Percentiles rank a stretch among this genome's conserved stretches.
Conservation (phyloP, 2,113 vertebrate genomes). For the Anoura caudifer region DNA sequence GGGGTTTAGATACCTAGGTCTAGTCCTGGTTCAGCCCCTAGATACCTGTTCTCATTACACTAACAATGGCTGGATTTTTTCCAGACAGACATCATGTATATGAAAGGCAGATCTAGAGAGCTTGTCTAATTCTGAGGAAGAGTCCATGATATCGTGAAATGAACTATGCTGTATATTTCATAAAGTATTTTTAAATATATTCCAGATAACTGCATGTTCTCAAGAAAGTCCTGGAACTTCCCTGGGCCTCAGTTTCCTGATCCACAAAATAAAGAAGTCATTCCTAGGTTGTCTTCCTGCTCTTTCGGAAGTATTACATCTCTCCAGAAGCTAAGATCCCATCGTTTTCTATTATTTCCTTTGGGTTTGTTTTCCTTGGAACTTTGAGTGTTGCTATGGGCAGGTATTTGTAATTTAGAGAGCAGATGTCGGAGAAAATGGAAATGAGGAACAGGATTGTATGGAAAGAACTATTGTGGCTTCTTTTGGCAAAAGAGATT, state of each 20-base stretch:
- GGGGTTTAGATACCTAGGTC: neutral
- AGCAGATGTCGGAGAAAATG: conserved; percentile 50
- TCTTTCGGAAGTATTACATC: neutral
- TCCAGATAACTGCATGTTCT: neutral
- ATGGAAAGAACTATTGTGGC: conserved; percentile 20
- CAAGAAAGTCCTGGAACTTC: neutral
- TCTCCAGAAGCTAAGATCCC: neutral
- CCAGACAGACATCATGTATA: too few species aligned
- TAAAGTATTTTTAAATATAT: too few species aligned
- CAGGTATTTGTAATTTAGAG: conserved; percentile 30
- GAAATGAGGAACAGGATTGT: neutral
- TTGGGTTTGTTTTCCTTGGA: conserved; percentile 24
- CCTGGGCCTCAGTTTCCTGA: neutral
- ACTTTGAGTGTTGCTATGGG: neutral
- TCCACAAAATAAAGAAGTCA: neutral
- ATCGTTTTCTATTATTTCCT: conserved; percentile 8
- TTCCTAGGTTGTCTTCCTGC: neutral
- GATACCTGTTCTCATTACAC: too few species aligned
- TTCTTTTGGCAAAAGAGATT: conserved; percentile 49
- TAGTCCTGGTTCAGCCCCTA: neutral
- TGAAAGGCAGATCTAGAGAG: too few species aligned
- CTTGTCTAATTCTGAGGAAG: too few species aligned
- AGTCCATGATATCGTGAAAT: too few species aligned
- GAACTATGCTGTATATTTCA: too few species aligned
- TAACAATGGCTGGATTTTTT: too few species aligned